Conservation (phyloP, 2,113 vertebrate species). For the Poeciliopsis turrubarensis region DNA sequence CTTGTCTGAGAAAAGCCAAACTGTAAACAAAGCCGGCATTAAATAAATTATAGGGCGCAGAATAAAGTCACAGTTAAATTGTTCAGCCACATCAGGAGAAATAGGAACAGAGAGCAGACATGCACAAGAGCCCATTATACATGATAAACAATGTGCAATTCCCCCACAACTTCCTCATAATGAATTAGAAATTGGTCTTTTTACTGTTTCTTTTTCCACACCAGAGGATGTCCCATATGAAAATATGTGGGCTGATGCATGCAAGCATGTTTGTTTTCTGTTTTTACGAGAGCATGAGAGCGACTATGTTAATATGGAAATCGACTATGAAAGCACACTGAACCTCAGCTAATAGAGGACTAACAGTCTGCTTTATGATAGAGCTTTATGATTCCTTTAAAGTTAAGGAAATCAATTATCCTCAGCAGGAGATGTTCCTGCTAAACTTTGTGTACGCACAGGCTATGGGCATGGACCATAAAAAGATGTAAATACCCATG, state of each 20-base stretch:
- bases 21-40: slow-evolving; percentile 40
- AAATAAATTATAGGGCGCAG: slow-evolving; percentile 42
- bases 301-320: slow-evolving; percentile 75
- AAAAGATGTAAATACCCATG: slow-evolving; percentile 14
- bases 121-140: slow-evolving; percentile 20
- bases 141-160: slow-evolving; percentile 44
- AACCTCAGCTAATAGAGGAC: slow-evolving; percentile 64
- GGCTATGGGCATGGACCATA: slow-evolving; percentile 14
- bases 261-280: slow-evolving; percentile 27
- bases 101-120: slow-evolving; percentile 11
- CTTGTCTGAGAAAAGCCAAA: slow-evolving; percentile 36
- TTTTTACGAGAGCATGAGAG: slow-evolving; percentile 39
- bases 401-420: slow-evolving; percentile 63
- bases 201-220: slow-evolving; percentile 11
- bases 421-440: slow-evolving; percentile 54
- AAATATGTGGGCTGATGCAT: slow-evolving; percentile 45
- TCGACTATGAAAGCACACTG: slow-evolving; percentile 52
- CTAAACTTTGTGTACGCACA: slow-evolving; percentile 32
- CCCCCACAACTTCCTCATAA: slow-evolving; percentile 25
- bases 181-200: slow-evolving; percentile 41
- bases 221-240: slow-evolving; percentile 19
- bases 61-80: slow-evolving; percentile 45
- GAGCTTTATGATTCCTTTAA: slow-evolving; percentile 67
- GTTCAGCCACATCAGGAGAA: slow-evolving; percentile 45
- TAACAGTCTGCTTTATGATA: slow-evolving; percentile 71